Evolutionary conservation across 2,888 invertebrate species (phyloP).

Genomic region (Linnaemya vulpina): DNA sequence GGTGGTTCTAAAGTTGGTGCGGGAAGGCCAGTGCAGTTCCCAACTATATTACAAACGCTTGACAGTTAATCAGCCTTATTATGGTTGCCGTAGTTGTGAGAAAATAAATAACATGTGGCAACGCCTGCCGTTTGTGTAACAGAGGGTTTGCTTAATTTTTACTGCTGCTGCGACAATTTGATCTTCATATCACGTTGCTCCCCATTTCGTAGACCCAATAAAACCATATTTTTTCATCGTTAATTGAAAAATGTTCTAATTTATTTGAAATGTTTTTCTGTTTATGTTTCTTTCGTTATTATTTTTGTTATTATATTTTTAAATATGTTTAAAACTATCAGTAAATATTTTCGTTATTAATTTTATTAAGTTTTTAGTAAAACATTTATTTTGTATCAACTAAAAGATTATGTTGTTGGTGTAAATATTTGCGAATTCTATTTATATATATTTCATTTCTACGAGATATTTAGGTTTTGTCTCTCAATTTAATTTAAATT

Average conservation of each 20-base stretch:
- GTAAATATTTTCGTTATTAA: constrained; percentile 25
- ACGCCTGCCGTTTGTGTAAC: too few relatives aligned
- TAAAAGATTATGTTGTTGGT: constrained; percentile 37
- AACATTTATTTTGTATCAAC: constrained; percentile 50
- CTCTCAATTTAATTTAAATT: constrained; percentile 53
- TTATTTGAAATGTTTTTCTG: constrained; percentile 52
- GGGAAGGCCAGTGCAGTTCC: too few relatives aligned
- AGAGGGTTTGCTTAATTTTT: too few relatives aligned
- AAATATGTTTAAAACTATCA: constrained; percentile 39
- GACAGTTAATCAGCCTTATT: too few relatives aligned
- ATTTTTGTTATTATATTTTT: constrained; percentile 20
- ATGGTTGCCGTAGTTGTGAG: too few relatives aligned
- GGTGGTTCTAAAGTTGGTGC: too few relatives aligned
- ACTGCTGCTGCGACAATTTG: too few relatives aligned
- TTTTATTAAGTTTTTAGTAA: neutral
- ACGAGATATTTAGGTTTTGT: constrained; percentile 35
- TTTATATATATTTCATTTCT: constrained; percentile 30
- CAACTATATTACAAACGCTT: too few relatives aligned
- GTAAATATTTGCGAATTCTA: constrained; percentile 54
- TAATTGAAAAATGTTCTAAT: constrained; percentile 64
- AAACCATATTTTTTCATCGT: constrained; percentile 8
- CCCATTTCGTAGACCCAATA: neutral
- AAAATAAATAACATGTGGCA: too few relatives aligned
- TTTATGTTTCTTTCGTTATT: constrained; percentile 10
- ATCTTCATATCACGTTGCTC: too few relatives aligned